Base-by-base conservation (phyloP, 2,888 invertebrate species). In the Omphaloscelis lunosa region DNA sequence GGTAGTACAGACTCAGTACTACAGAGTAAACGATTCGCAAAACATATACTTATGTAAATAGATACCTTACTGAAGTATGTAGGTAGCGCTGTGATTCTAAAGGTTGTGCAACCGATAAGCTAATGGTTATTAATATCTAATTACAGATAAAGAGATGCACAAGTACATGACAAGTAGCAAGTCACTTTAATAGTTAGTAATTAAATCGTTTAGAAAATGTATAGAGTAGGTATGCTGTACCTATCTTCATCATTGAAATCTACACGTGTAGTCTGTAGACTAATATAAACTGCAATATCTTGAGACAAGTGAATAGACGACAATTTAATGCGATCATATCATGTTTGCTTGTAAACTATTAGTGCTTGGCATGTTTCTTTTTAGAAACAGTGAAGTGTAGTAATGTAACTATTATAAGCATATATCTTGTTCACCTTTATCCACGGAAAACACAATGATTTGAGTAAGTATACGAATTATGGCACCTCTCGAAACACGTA, bases 81-180 rank as follows among this genome's bases (percentile, higher is more conserved):
- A 74, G 66, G 59, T 65, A 82, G 41, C 34, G 41, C 73, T 61
- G 78, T 77, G 88, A 86, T 84, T 85, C 74, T 79, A 88, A 88
- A 86, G 89, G 85, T 87, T 85, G 75, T 74, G 79, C 75, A 77
- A 75, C 79, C 83, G 89, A 88, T 89, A 89, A 83, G 79, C 66
- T 56, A 77, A 75, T 77, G 29, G 75, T 63, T 83, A 86, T 82
- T 81, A 77, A 77, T 84, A 87, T 89, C 76, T 73, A 80, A 75
- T 79, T 63, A 83, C 20, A 79, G 86, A 87, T 85, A 85, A 82
- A 71, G 69, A 75, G 66, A 82, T 70, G 61, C 66, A 45, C 72
- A 62, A 59, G 71, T 56, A 41, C 66, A 58, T 62, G 20, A 63
- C 48, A 62, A 77, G 68, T 72, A 75, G 51, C 17, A 48, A 75